phyloP scores from a whole-genome alignment of 1,140 invertebrate species.

The Bombus ignitus region DNA sequence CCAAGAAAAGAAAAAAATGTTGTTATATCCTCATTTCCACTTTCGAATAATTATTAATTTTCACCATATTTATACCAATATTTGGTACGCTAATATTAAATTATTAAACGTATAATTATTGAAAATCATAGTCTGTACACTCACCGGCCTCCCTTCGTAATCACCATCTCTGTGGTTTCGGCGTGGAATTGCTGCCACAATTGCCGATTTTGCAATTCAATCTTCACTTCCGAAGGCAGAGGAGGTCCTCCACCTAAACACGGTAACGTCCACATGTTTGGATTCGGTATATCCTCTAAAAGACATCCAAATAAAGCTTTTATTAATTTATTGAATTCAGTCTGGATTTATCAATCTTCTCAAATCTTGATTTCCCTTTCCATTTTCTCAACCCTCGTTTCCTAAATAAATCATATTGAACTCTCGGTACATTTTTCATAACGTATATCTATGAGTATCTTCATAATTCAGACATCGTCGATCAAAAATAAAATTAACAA shows the following conservation, averaged over 20 bases:
- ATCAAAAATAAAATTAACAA: neutral
- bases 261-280: constrained; percentile 45
- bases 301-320: constrained; percentile 12
- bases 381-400: neutral
- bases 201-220: constrained; percentile 77
- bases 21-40: neutral
- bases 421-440: neutral
- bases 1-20: neutral
- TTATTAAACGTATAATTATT: neutral
- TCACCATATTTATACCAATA: too few relatives aligned
- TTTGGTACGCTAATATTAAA: neutral
- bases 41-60: neutral
- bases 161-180: constrained; percentile 89
- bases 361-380: neutral
- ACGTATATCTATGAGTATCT: too few relatives aligned
- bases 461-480: neutral
- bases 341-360: neutral
- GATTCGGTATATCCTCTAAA: constrained; percentile 57
- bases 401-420: neutral
- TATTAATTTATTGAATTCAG: neutral
- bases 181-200: constrained; percentile 86
- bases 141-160: constrained; percentile 89
- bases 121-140: constrained; percentile 44
- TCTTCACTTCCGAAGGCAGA: constrained; percentile 59
- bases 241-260: constrained; percentile 30